These are phyloP conservation scores for Aphelenchoides bicaudatus DNA, from an alignment of 2,888 invertebrate species.

Conservation along the genomic window DNA sequence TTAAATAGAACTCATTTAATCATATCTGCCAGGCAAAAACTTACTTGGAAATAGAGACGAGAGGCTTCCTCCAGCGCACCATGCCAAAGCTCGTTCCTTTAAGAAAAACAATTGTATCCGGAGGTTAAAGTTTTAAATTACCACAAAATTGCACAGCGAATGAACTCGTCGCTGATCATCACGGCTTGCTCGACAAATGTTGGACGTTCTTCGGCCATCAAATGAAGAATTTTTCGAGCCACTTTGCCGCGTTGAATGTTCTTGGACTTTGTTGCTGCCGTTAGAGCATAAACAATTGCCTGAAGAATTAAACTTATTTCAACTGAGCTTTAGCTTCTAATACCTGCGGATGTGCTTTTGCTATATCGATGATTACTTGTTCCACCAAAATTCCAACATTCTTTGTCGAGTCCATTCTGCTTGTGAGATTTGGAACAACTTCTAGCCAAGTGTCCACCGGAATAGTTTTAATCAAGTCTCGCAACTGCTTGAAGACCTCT, in stretches of 20 bases:
- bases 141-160: conserved; percentile 86
- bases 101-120: too few relatives aligned
- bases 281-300: conserved; percentile 91
- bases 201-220: conserved; percentile 89
- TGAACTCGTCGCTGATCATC: conserved; percentile 79
- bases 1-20: too few relatives aligned
- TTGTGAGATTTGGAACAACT: conserved; percentile 94
- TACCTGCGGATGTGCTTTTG: conserved; percentile 88
- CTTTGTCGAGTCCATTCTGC: conserved; percentile 87
- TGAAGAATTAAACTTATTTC: conserved; percentile 38
- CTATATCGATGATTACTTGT: conserved; percentile 88
- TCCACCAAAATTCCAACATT: conserved; percentile 85
- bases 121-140: conserved; percentile 73
- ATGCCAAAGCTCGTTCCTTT: conserved; percentile 83
- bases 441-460: conserved; percentile 98
- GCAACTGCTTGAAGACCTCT: conserved; percentile 86
- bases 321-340: conserved; percentile 11
- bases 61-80: conserved; percentile 73
- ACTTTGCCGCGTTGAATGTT: conserved; percentile 79
- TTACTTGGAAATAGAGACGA: conserved; percentile 78
- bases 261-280: conserved; percentile 91
- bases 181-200: conserved; percentile 84
- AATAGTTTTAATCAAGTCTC: conserved; percentile 84
- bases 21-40: too few relatives aligned
- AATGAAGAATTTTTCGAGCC: conserved; percentile 87